Base-by-base conservation (phyloP, 2,888 invertebrate genomes). In the Napeogenes inachia region DNA sequence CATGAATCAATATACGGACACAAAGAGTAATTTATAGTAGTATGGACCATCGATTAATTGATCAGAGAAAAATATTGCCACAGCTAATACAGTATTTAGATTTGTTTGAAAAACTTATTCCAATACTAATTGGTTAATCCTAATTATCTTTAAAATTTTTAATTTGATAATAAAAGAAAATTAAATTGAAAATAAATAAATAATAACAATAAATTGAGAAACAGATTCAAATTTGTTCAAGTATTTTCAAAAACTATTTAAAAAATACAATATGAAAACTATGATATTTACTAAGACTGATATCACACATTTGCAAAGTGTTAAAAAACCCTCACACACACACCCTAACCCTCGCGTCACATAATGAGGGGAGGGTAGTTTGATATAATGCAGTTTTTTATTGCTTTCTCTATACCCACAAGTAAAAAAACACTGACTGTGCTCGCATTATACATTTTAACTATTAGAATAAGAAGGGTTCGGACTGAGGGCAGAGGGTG, bases 321-420 rank as follows among this genome's bases (percentile, higher is more conserved):
- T 74, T 72, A 75, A 79, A 81, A 75, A 75, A 67, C 61, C 59
- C 71, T 75, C 82, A 79, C 82, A 78, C 72, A 73, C 69, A 70
- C 69, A 65, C 66, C 54, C 62, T 63, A 76, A 80, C 87, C 89
- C 89, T 81, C 80, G 76, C 80, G 81, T 79, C 85, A 80, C 77
- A 79, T 87, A 86, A 88, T 85, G 85, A 86, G 83, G 85, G 88
- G 87, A 85, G 88, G 87, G 84, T 79, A 82, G 78, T 74, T 82
- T 88, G 89, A 89, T 90, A 89, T 89, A 90, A 89, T 89, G 90
- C 89, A 87, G 82, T 89, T 90, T 90, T 90, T 90, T 90, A 89
- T 89, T 88, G 86, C 89, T 81, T 78, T 79, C 87, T 89, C 82
- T 83, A 83, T 85, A 88, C 87, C 86, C 89, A 87, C 86, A 86